Evolutionary conservation across 2,888 invertebrate species (phyloP).

Genomic region (Caenorhabditis sp.): DNA sequence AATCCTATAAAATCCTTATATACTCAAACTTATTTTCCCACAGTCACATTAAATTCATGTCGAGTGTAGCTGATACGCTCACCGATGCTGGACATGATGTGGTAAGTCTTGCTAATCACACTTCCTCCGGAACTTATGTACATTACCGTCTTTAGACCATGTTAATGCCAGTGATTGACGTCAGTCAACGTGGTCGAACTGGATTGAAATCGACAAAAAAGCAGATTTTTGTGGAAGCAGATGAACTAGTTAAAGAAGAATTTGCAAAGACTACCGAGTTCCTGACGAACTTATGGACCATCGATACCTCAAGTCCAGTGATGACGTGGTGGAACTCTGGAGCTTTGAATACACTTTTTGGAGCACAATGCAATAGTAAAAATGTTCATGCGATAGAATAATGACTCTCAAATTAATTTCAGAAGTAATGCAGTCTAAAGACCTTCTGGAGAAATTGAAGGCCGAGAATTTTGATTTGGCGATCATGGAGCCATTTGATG

Average conservation of each 20-base stretch:
- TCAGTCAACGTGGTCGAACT: conserved; percentile 26
- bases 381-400: neutral
- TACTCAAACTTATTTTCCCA: conserved; percentile 64
- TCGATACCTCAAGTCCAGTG: conserved; percentile 41
- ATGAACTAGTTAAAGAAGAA: conserved; percentile 19
- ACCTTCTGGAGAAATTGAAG: conserved; percentile 30
- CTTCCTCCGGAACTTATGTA: too few relatives aligned
- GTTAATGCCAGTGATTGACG: conserved; percentile 46
- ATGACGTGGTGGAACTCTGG: conserved; percentile 20
- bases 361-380: conserved; percentile 49
- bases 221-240: conserved; percentile 46
- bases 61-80: conserved; percentile 51
- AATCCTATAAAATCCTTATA: conserved; percentile 52
- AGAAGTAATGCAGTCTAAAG: conserved; percentile 43
- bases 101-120: too few relatives aligned
- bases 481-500: conserved; percentile 49
- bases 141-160: conserved; percentile 36
- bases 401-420: conserved; percentile 29
- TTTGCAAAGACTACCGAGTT: conserved; percentile 7
- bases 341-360: conserved; percentile 14
- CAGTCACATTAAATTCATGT: conserved; percentile 61
- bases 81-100: conserved; percentile 66
- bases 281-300: conserved; percentile 36
- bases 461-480: conserved; percentile 47
- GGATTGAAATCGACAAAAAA: conserved; percentile 24